phyloP scores from a whole-genome alignment of 2,797 vertebrate genomes.

The Limnodromus scolopaceus region DNA sequence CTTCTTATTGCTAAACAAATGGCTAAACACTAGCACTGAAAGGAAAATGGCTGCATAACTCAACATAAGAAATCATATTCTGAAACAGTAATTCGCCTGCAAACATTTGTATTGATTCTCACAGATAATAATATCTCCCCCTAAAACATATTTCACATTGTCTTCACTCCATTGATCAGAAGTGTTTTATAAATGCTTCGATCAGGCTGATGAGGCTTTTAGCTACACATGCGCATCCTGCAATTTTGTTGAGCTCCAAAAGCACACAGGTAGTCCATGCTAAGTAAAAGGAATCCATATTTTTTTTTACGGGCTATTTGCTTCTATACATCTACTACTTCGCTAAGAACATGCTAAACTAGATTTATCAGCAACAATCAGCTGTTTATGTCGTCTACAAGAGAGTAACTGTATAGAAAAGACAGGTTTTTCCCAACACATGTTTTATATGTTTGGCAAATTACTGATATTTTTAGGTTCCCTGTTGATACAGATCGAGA shows the following conservation, averaged over 20 bases:
- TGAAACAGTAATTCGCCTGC: neutral
- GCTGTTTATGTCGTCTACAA: neutral
- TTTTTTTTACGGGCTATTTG: neutral
- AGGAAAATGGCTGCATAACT: neutral
- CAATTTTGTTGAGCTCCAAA: neutral
- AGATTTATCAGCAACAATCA: neutral
- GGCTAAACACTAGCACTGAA: neutral
- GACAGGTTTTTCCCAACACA: neutral
- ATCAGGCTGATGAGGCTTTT: neutral
- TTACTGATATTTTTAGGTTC: neutral
- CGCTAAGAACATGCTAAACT: neutral
- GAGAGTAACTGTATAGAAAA: neutral
- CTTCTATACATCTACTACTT: neutral
- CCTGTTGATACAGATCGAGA: neutral
- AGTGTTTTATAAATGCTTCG: neutral
- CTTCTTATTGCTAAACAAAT: constrained; percentile 4
- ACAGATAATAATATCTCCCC: neutral
- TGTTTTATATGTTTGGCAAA: neutral
- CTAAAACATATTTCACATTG: neutral
- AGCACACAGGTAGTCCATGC: rapidly evolving
- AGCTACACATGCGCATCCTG: neutral
- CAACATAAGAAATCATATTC: neutral
- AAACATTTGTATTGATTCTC: constrained; percentile 47
- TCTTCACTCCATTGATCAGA: neutral
- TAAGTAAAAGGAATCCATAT: neutral